A percentile compares a stretch with the other conserved stretches of the same genome.
These are phyloP conservation scores for Thumatha senex DNA, from an alignment of 2,888 invertebrate species.

Conservation along the genomic window DNA sequence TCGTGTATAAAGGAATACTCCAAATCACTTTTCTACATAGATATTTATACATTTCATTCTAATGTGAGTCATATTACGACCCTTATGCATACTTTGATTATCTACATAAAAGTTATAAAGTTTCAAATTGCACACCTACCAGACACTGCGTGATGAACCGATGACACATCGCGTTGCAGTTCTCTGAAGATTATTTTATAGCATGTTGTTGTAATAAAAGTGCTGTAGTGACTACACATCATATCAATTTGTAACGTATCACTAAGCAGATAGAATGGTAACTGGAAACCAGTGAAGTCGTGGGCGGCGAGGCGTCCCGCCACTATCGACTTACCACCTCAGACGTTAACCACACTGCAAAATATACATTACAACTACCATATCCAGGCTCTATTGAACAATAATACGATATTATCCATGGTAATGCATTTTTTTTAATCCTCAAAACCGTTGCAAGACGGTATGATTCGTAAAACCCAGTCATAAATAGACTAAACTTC, in stretches of 20 bases:
- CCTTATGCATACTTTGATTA: too few relatives aligned
- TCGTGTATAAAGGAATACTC: too few relatives aligned
- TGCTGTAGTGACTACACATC: slow-evolving; percentile 46
- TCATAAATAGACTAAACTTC: too few relatives aligned
- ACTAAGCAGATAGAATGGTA: slow-evolving; percentile 57
- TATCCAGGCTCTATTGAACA: background rate
- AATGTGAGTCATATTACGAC: too few relatives aligned
- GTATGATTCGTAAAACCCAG: background rate
- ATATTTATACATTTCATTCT: too few relatives aligned
- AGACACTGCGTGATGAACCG: too few relatives aligned
- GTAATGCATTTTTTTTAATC: too few relatives aligned
- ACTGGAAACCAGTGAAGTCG: slow-evolving; percentile 51
- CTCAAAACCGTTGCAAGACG: background rate
- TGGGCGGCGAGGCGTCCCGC: slow-evolving; percentile 58
- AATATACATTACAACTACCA: slow-evolving; percentile 53
- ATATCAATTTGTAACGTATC: slow-evolving; percentile 66
- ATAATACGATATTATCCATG: background rate
- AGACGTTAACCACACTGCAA: slow-evolving; percentile 52
- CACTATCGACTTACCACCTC: slow-evolving; percentile 55
- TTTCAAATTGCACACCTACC: too few relatives aligned
- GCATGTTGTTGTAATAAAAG: background rate
- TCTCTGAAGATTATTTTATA: slow-evolving; percentile 11
- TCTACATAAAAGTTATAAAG: too few relatives aligned
- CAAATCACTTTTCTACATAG: too few relatives aligned
- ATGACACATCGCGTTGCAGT: too few relatives aligned